Conservation (phyloP, 1,140 invertebrate genomes). For the Nixonia krombeini region DNA sequence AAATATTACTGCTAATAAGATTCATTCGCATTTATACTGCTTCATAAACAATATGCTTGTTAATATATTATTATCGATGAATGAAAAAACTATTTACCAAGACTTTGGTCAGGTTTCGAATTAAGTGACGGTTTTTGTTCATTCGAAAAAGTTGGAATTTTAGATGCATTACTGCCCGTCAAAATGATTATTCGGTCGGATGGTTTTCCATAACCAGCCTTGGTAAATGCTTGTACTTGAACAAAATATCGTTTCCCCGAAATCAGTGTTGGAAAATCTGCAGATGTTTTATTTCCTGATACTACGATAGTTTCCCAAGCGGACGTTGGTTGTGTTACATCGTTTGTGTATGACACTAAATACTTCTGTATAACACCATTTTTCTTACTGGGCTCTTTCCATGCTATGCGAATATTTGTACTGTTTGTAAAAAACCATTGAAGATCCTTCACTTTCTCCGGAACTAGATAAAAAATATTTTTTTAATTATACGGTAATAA, state of each 20-base stretch:
- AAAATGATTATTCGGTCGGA: conserved; percentile 65
- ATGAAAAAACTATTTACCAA: conserved; percentile 57
- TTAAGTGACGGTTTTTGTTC: conserved; percentile 56
- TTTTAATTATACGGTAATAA: not conserved
- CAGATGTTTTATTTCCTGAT: conserved; percentile 61
- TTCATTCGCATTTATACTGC: too few relatives aligned
- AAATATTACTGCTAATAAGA: too few relatives aligned
- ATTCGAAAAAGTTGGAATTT: conserved; percentile 53
- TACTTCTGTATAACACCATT: conserved; percentile 72
- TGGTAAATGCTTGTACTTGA: conserved; percentile 72
- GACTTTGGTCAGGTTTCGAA: conserved; percentile 62
- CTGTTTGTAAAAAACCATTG: conserved; percentile 69
- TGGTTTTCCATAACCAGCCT: conserved; percentile 71
- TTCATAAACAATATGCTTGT: too few relatives aligned
- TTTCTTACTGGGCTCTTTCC: conserved; percentile 69
- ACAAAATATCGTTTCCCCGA: conserved; percentile 72
- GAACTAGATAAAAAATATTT: conserved; percentile 61
- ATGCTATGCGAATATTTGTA: conserved; percentile 68
- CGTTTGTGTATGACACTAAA: conserved; percentile 65
- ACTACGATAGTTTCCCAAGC: conserved; percentile 67
- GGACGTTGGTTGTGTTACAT: conserved; percentile 55
- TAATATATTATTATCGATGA: conserved; percentile 6
- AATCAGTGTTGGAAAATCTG: conserved; percentile 64
- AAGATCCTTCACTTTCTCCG: conserved; percentile 71
- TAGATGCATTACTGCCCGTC: conserved; percentile 51